A percentile compares a stretch with the other conserved stretches of the same genome.
Conservation (phyloP, 2,113 vertebrate genomes). For the Petrocephalus microphthalmus region DNA sequence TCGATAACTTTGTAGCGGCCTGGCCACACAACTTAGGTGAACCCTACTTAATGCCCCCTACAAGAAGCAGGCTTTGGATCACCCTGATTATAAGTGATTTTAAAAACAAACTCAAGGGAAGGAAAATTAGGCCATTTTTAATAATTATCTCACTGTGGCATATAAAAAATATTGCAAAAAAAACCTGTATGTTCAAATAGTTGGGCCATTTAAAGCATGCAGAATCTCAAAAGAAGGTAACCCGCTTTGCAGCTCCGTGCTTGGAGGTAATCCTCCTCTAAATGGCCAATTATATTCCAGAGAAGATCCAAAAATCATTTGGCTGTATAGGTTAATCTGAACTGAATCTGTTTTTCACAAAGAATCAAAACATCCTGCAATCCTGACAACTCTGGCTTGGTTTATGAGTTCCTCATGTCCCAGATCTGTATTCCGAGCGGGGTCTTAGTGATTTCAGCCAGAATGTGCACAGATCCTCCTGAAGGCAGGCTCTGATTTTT, state of each 20-base stretch:
- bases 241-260: neutral
- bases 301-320: slow-evolving; percentile 48
- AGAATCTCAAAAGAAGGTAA: neutral
- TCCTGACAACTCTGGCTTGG: slow-evolving; percentile 65
- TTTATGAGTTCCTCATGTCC: slow-evolving; percentile 57
- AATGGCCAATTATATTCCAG: slow-evolving; percentile 56
- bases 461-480: slow-evolving; percentile 45
- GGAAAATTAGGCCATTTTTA: neutral
- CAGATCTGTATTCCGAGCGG: slow-evolving; percentile 64
- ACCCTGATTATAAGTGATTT: neutral
- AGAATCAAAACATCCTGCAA: slow-evolving; percentile 66
- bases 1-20: neutral
- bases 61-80: neutral
- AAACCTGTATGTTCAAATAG: neutral
- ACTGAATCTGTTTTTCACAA: slow-evolving; percentile 59
- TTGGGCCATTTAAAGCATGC: neutral
- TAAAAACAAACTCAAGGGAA: neutral
- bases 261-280: slow-evolving; percentile 61
- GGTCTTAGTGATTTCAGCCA: slow-evolving; percentile 60
- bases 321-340: slow-evolving; percentile 69
- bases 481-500: slow-evolving; percentile 25
- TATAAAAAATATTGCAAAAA: neutral
- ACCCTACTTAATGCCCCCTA: neutral
- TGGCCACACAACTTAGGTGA: neutral
- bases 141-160: neutral